A percentile compares a stretch with the other conserved stretches of the same genome.
Conservation (phyloP, 2,113 vertebrate species). For the Plecotus auritus region DNA sequence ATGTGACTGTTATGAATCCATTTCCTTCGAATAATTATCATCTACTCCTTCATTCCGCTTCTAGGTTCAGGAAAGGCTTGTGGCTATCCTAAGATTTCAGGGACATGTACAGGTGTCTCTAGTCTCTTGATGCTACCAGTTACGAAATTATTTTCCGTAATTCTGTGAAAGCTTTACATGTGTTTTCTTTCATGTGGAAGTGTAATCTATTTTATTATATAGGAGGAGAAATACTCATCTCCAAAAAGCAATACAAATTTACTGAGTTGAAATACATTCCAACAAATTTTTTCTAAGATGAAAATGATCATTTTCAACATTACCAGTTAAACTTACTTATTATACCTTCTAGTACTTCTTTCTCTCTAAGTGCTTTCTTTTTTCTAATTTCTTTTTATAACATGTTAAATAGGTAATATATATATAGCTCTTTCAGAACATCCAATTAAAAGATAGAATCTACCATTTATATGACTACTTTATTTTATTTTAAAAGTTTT, state of each 20-base stretch:
- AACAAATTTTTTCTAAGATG: neutral
- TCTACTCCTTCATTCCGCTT: neutral
- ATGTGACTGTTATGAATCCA: neutral
- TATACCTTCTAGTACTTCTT: neutral
- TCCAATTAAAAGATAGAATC: neutral
- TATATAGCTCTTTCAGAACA: neutral
- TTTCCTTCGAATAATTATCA: neutral
- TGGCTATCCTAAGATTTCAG: neutral
- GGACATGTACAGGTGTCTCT: neutral
- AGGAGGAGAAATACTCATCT: neutral
- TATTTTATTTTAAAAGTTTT: neutral
- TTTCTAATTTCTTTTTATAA: neutral
- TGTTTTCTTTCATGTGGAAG: neutral
- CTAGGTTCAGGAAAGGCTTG: neutral
- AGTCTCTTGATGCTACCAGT: neutral
- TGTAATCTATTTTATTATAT: neutral
- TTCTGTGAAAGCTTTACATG: neutral
- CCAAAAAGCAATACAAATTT: neutral
- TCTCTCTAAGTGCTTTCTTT: neutral
- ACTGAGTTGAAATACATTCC: neutral
- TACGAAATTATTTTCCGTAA: neutral
- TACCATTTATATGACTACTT: neutral
- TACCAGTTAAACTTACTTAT: neutral
- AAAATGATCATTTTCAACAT: neutral
- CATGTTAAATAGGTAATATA: neutral